Evolutionary conservation across 2,113 vertebrate genomes (phyloP), one percentile per base, ranked within the genome.

Genomic region (Colaptes auratus): DNA sequence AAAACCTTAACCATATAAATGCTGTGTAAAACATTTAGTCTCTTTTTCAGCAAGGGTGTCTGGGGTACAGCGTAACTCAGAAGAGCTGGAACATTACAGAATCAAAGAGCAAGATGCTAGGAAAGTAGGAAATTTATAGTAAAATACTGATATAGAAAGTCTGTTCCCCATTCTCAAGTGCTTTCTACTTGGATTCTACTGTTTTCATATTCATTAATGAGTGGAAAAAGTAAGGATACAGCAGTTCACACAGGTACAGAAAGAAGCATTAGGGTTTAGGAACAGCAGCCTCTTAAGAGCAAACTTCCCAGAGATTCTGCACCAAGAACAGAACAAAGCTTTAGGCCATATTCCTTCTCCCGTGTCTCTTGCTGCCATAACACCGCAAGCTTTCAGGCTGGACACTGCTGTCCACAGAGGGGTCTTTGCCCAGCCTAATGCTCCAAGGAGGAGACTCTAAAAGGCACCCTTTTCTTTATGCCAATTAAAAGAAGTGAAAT

Each of bases 371-470:
- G 42, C 39, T 61, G 39, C 67, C 0, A 0, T 60, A 55, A 69
- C 1, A 0, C 66, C 46, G 48, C 0, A 0, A 0, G 35, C 25
- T 60, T 70, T 63, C 58, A 50, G 60, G 25, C 0, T 23, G 27
- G 27, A 50, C 2, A 0, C 30, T 58, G 39, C 77, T 53, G 27
- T 27, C 48, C 61, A 35, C 27, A 48, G n/a, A 69, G 20, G 46
- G 33, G 19, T 71, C 27, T 46, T 42, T 53, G 28, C 52, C 55
- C 28, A 44, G 9, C 36, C 15, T 27, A 71, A 21, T 1, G 8
- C 31, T 81, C 69, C 52, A 65, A 25, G 11, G 42, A 27, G 33
- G 13, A 72, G 53, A 61, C 17, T 55, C 55, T n/a, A 27, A 36
- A 74, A 86, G 48, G 39, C 60, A 42, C 12, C 13, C 1, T 1